Evolutionary conservation across 1,140 invertebrate genomes (phyloP).

Genomic region (Ctenoplectra terminalis): DNA sequence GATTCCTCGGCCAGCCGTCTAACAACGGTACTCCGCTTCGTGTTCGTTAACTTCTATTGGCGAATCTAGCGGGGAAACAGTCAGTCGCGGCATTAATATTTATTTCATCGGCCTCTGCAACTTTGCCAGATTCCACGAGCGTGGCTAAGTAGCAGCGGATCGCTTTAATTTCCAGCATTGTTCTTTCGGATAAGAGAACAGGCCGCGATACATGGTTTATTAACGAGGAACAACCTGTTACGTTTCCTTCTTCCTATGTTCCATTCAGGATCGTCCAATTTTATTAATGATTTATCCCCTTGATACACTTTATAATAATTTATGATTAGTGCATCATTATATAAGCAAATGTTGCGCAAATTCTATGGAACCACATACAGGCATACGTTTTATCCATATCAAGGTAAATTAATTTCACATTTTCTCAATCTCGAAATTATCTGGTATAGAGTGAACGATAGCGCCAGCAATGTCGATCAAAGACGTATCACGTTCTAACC

Average conservation of each 20-base stretch:
- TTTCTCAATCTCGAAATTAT: neutral
- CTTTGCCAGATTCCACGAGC: neutral
- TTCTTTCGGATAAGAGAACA: neutral
- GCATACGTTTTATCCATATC: no score
- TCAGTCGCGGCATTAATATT: constrained; percentile 61
- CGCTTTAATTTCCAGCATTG: constrained; percentile 35
- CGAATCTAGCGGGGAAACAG: constrained; percentile 51
- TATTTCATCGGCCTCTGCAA: constrained; percentile 40
- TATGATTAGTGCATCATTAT: no score
- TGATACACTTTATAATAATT: no score
- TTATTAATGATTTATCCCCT: no score
- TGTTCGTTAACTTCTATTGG: constrained; percentile 58
- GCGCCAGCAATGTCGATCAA: neutral
- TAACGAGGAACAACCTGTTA: constrained; percentile 42
- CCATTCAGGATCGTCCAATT: neutral
- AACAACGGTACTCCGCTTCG: constrained; percentile 57
- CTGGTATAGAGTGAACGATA: neutral
- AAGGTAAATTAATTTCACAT: no score
- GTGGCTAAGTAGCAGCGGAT: constrained; percentile 2
- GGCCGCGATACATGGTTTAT: constrained; percentile 33
- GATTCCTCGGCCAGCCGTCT: constrained; percentile 26
- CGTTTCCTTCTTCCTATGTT: neutral
- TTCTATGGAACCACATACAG: no score
- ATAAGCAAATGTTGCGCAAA: no score
- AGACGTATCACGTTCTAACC: neutral